Evolutionary conservation across 2,797 vertebrate species (phyloP).

Genomic region (Myripristis jacobus): DNA sequence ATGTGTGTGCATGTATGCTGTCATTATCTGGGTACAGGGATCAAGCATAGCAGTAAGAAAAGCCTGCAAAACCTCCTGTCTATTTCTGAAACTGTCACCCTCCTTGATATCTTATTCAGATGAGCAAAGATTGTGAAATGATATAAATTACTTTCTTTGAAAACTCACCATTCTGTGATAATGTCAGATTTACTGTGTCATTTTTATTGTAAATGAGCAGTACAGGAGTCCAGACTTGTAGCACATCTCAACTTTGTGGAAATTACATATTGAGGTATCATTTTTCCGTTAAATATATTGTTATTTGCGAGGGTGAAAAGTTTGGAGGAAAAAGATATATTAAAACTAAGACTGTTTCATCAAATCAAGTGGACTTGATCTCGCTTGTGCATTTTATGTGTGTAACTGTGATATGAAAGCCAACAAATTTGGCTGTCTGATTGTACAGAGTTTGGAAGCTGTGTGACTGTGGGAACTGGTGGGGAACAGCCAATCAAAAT

Average conservation of each 20-base stretch:
- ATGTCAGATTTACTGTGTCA: slow-evolving; percentile 23
- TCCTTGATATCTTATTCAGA: slow-evolving; percentile 2
- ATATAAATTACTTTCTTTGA: slow-evolving; percentile 1
- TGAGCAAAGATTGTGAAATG: background rate
- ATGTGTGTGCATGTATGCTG: background rate
- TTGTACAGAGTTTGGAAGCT: slow-evolving; percentile 40
- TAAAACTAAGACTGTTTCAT: slow-evolving; percentile 48
- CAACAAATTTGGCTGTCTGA: slow-evolving; percentile 38
- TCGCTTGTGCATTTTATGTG: too few species aligned
- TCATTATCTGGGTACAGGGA: slow-evolving; percentile 21
- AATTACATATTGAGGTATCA: slow-evolving; percentile 34
- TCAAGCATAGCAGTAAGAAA: slow-evolving; percentile 25
- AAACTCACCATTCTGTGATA: slow-evolving; percentile 21
- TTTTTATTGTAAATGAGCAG: slow-evolving; percentile 35
- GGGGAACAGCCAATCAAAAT: slow-evolving; percentile 39
- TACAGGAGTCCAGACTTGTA: slow-evolving; percentile 28
- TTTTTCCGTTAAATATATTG: slow-evolving; percentile 13
- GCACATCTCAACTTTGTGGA: slow-evolving; percentile 23
- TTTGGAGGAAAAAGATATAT: slow-evolving; percentile 36
- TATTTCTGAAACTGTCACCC: background rate
- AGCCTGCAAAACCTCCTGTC: background rate
- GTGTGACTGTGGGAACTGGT: slow-evolving; percentile 14
- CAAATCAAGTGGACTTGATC: slow-evolving; percentile 26
- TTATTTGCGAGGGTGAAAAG: slow-evolving; percentile 9
- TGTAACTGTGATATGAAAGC: slow-evolving; percentile 42